These are phyloP conservation scores for Clanis bilineata DNA, from an alignment of 2,888 invertebrate genomes.

Conservation along the genomic window DNA sequence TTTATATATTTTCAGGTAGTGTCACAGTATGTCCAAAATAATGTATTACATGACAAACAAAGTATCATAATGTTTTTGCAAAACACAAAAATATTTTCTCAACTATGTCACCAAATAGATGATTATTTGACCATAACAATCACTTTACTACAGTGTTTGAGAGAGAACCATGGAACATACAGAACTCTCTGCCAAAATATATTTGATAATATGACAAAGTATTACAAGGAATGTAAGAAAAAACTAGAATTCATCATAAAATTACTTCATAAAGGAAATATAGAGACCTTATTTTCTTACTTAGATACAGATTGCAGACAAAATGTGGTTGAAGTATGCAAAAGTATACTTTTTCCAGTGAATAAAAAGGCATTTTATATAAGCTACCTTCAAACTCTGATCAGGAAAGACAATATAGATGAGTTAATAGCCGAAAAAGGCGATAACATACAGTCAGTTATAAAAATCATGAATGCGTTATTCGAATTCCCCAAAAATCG, in stretches of 20 bases:
- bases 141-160: slow-evolving; percentile 54
- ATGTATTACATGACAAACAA: slow-evolving; percentile 51
- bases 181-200: slow-evolving; percentile 41
- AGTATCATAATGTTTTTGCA: slow-evolving; percentile 58
- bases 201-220: slow-evolving; percentile 52
- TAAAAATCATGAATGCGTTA: slow-evolving; percentile 68
- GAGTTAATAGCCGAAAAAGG: slow-evolving; percentile 66
- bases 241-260: slow-evolving; percentile 67
- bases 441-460: slow-evolving; percentile 68
- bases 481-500: slow-evolving; percentile 61
- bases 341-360: slow-evolving; percentile 60
- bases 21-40: slow-evolving; percentile 56
- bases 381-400: slow-evolving; percentile 62
- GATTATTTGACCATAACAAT: slow-evolving; percentile 55
- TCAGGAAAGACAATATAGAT: slow-evolving; percentile 64
- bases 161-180: slow-evolving; percentile 34
- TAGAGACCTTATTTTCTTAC: slow-evolving; percentile 64
- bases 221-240: slow-evolving; percentile 66
- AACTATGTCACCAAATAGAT: slow-evolving; percentile 52
- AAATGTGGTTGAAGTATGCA: slow-evolving; percentile 53
- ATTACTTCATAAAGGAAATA: slow-evolving; percentile 55
- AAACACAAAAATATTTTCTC: slow-evolving; percentile 55
- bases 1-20: slow-evolving; percentile 55
- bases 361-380: slow-evolving; percentile 62
- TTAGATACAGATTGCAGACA: slow-evolving; percentile 50